These are phyloP conservation scores for Ibycter americanus DNA, from an alignment of 2,797 vertebrate species.

Conservation along the genomic window DNA sequence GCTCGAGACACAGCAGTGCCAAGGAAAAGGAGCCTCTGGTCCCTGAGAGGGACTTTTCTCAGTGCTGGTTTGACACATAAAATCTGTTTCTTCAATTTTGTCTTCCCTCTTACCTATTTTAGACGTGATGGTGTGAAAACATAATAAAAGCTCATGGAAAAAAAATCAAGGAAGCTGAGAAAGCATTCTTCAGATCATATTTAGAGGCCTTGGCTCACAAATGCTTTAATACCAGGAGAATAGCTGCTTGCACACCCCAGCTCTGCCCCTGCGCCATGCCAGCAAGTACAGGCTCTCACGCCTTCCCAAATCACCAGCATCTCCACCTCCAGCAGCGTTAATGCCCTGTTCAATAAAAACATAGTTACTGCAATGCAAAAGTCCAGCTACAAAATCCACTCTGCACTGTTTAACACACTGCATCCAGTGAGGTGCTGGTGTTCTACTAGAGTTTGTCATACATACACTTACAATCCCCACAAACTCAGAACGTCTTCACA, in stretches of 20 bases:
- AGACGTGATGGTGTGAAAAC: neutral
- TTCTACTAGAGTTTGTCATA: neutral
- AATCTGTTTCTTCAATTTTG: slow-evolving; percentile 30
- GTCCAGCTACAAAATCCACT: neutral
- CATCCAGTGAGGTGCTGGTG: neutral
- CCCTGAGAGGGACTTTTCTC: neutral
- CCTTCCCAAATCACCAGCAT: neutral
- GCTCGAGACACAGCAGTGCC: neutral
- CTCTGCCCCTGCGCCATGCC: neutral
- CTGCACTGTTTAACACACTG: neutral
- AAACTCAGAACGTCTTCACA: neutral
- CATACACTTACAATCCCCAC: fast-evolving
- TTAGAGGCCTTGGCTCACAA: neutral
- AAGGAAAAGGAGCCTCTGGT: slow-evolving; percentile 18
- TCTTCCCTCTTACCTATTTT: slow-evolving; percentile 20
- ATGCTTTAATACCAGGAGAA: neutral
- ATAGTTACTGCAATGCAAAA: neutral
- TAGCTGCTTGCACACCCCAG: neutral
- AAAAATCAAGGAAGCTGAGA: neutral
- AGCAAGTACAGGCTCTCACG: fast-evolving
- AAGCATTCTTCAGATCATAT: neutral
- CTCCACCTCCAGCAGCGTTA: neutral
- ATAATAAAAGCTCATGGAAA: neutral
- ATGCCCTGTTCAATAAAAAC: neutral
- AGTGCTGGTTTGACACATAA: neutral